These are phyloP conservation scores for Campoplex nolae DNA, from an alignment of 2,888 invertebrate genomes.

Conservation along the genomic window DNA sequence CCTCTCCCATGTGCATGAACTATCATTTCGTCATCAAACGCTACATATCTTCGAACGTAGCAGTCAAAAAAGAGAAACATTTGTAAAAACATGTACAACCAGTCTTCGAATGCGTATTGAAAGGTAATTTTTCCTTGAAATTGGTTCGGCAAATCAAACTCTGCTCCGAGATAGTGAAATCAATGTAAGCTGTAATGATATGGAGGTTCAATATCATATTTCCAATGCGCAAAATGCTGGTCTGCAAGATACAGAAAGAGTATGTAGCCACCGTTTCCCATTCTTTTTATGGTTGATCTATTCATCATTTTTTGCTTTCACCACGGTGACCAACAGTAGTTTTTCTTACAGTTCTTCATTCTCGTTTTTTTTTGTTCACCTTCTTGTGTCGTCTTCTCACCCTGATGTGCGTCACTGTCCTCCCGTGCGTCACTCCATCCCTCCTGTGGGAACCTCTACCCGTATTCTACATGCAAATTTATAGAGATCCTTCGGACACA, in stretches of 20 bases:
- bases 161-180: neutral
- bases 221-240: neutral
- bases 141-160: slow-evolving; percentile 31
- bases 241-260: neutral
- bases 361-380: slow-evolving; percentile 34
- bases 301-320: slow-evolving; percentile 6
- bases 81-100: neutral
- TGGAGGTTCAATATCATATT: neutral
- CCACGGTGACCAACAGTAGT: slow-evolving; percentile 36
- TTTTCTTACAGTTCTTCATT: slow-evolving; percentile 41
- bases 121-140: slow-evolving; percentile 45
- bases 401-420: slow-evolving; percentile 61
- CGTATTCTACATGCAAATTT: slow-evolving; percentile 85
- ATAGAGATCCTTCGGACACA: slow-evolving; percentile 84
- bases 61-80: neutral
- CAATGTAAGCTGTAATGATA: neutral
- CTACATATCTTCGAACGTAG: neutral
- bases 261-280: slow-evolving; percentile 18
- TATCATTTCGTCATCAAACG: slow-evolving; percentile 15
- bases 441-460: slow-evolving; percentile 76
- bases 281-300: neutral
- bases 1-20: slow-evolving; percentile 27
- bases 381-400: slow-evolving; percentile 52
- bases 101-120: slow-evolving; percentile 2
- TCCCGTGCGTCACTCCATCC: slow-evolving; percentile 50